phyloP scores from a whole-genome alignment of 2,797 vertebrate species.

The Scleropages formosus region DNA sequence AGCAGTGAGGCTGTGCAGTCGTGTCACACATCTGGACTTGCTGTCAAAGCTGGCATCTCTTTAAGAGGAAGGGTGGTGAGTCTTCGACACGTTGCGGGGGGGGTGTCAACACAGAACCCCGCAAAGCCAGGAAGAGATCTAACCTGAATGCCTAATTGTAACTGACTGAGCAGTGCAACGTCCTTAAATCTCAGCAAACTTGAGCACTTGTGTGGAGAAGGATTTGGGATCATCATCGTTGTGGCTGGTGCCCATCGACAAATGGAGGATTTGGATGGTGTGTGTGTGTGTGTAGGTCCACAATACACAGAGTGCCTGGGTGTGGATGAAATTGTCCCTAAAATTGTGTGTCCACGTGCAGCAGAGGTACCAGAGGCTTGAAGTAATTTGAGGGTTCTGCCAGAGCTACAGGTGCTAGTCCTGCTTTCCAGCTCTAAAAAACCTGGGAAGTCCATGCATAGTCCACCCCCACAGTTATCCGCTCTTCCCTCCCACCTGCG shows the following conservation, averaged over 20 bases:
- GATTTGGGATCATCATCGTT: constrained; percentile 62
- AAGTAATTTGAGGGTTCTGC: neutral
- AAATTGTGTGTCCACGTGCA: too few species aligned
- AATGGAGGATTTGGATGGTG: too few species aligned
- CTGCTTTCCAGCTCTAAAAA: constrained; percentile 25
- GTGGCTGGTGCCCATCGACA: constrained; percentile 44
- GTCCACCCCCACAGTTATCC: neutral
- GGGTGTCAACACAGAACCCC: too few species aligned
- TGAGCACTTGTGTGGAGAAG: constrained; percentile 58
- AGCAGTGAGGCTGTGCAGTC: too few species aligned
- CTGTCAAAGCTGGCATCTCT: neutral
- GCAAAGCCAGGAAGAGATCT: too few species aligned
- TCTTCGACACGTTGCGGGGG: neutral
- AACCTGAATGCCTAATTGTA: constrained; percentile 46
- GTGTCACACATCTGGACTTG: neutral
- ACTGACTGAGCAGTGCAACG: constrained; percentile 59
- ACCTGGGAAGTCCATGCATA: neutral
- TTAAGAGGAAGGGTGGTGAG: neutral
- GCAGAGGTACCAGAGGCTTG: too few species aligned
- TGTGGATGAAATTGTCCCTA: too few species aligned
- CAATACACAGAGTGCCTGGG: too few species aligned
- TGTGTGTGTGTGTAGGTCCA: too few species aligned
- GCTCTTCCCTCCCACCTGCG: constrained; percentile 34
- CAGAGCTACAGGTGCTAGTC: neutral
- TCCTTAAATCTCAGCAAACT: constrained; percentile 59